Base-by-base conservation (phyloP, 2,113 vertebrate species). In the Talpa occidentalis region DNA sequence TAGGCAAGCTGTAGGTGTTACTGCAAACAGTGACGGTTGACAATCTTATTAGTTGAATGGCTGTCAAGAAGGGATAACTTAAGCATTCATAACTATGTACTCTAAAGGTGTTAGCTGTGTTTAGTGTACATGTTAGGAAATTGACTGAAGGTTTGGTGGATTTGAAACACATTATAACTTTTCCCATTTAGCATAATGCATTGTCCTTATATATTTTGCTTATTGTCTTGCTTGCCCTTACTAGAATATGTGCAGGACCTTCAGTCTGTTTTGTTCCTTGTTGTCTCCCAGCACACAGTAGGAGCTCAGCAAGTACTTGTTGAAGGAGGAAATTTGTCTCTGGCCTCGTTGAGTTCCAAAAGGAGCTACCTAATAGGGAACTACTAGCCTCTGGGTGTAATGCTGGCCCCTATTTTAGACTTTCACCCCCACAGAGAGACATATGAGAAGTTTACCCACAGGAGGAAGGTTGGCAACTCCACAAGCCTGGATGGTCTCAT, bases 401-500 rank as follows among this genome's bases (percentile, higher is more conserved):
- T 21, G 1, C 66, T 30, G 30, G 15, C 14, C 11, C 1, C 76
- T 28, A 5, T 15, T 11, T 30, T 7, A 35, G 49, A 47, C 32
- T 52, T 37, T 32, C 21, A 22, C 5, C n/a, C 16, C 64, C 2
- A 10, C 32, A 19, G 12, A 54, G 21, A 4, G 10, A 44, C 22
- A 44, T 28, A 0, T 9, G 3, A 10, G 9, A 3, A 16, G 3
- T 35, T 10, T 70, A 42, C 10, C 37, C 12, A 26, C 3, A 49
- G 30, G 32, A 37, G n/a, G 30, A 73, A 78, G 15, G 35, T 17
- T 30, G 56, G 40, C 59, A 10, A 54, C 4, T 22, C 44, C 21
- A 16, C 21, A 73, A 15, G 40, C 56, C 32, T 15, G 59, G 15
- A 56, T 19, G 6, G n/a, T 32, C 24, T 59, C 59, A 69, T 30